phyloP scores from a whole-genome alignment of 2,888 invertebrate species.

The Catocala sponsa region DNA sequence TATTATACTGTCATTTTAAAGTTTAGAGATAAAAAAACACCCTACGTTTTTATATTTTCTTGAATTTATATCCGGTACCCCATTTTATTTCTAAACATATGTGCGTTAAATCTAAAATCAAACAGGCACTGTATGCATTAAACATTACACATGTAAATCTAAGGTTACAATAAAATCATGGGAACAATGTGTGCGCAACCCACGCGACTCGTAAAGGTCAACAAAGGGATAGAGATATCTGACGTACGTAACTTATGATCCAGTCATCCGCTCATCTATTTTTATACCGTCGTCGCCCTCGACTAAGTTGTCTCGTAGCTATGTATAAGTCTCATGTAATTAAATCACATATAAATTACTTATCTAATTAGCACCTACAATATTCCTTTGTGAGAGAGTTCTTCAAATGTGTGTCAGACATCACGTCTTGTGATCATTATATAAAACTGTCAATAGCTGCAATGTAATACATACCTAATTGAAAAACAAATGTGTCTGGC shows the following conservation, averaged over 20 bases:
- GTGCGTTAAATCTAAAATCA: slow-evolving; percentile 7
- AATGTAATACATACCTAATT: too few relatives aligned
- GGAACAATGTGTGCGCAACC: slow-evolving; percentile 14
- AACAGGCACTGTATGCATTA: slow-evolving; percentile 15
- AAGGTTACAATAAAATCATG: slow-evolving; percentile 18
- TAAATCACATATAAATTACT: not conserved
- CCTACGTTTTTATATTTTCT: too few relatives aligned
- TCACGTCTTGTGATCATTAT: too few relatives aligned
- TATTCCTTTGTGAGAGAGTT: too few relatives aligned
- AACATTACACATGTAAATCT: slow-evolving; percentile 16
- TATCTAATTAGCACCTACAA: too few relatives aligned
- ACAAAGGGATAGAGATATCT: slow-evolving; percentile 20
- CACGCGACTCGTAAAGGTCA: slow-evolving; percentile 23
- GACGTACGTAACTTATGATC: slow-evolving; percentile 34
- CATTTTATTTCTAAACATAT: not conserved
- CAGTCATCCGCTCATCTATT: slow-evolving; percentile 39
- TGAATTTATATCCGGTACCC: not conserved
- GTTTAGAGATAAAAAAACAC: too few relatives aligned
- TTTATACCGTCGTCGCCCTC: slow-evolving; percentile 19
- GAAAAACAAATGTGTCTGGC: too few relatives aligned
- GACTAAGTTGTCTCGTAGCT: not conserved
- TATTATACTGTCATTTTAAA: not conserved
- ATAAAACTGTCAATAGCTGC: too few relatives aligned
- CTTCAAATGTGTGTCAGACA: too few relatives aligned
- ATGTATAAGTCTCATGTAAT: not conserved